Evolutionary conservation across 2,113 vertebrate species (phyloP).

Genomic region (Salvator merianae): DNA sequence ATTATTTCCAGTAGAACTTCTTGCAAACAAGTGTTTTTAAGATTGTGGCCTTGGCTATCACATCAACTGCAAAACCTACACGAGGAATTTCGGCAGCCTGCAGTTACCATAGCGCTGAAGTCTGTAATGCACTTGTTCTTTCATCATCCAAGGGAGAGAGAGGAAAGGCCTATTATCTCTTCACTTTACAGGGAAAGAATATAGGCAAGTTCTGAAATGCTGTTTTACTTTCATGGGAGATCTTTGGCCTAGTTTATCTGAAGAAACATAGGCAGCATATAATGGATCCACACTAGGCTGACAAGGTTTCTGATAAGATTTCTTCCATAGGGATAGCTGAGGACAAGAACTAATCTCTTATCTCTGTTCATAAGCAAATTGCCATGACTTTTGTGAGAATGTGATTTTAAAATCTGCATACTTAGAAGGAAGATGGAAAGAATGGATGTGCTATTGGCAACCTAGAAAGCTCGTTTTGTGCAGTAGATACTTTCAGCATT

Average conservation of each 20-base stretch:
- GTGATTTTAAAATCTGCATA: background rate
- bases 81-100: background rate
- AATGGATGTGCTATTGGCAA: too few relatives aligned
- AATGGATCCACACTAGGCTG: background rate
- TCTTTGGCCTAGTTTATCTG: background rate
- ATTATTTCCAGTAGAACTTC: background rate
- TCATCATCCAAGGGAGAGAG: background rate
- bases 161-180: background rate
- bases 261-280: background rate
- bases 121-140: background rate
- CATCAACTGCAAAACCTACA: background rate
- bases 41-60: background rate
- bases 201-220: background rate
- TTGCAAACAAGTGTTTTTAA: background rate
- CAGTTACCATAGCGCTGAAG: constrained; percentile 6
- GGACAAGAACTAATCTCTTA: background rate
- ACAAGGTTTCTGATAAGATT: background rate
- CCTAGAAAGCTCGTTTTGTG: too few relatives aligned
- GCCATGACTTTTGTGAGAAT: background rate
- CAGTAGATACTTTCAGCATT: too few relatives aligned
- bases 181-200: background rate
- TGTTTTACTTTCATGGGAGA: background rate
- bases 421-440: too few relatives aligned
- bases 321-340: background rate
- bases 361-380: background rate